phyloP scores from a whole-genome alignment of 2,797 vertebrate species.

The Arctocebus calabarensis region DNA sequence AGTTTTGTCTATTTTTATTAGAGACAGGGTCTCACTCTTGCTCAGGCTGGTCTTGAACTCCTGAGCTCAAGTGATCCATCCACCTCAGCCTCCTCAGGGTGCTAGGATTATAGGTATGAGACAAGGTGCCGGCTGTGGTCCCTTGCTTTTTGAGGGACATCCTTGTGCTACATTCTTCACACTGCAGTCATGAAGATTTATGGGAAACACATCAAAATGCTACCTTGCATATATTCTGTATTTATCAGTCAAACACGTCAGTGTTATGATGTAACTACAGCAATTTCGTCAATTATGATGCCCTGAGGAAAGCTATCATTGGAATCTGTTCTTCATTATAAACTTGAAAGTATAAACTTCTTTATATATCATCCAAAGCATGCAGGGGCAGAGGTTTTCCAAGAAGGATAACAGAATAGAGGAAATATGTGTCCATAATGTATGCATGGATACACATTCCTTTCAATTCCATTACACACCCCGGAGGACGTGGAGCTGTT shows the following conservation, averaged over 20 bases:
- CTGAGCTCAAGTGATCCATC: too few species aligned
- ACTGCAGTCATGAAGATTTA: slow-evolving; percentile 50
- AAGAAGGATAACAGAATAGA: neutral
- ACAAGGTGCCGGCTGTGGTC: too few species aligned
- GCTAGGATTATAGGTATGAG: too few species aligned
- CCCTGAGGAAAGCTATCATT: neutral
- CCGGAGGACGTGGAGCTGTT: neutral
- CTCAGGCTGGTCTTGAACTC: too few species aligned
- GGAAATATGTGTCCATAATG: neutral
- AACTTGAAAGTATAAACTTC: slow-evolving; percentile 57
- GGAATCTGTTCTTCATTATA: slow-evolving; percentile 6
- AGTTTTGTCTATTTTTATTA: too few species aligned
- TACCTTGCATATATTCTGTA: neutral
- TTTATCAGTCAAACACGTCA: neutral
- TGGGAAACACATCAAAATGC: neutral
- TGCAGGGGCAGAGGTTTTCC: neutral
- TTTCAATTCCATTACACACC: neutral
- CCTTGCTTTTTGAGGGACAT: slow-evolving; percentile 4
- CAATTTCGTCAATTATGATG: neutral
- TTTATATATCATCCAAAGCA: neutral
- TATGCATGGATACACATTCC: neutral
- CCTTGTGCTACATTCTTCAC: neutral
- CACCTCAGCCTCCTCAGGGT: too few species aligned
- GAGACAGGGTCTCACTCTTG: too few species aligned
- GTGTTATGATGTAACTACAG: neutral